These are phyloP conservation scores for Zele albiditarsus DNA, from an alignment of 2,888 invertebrate species.

Conservation along the genomic window DNA sequence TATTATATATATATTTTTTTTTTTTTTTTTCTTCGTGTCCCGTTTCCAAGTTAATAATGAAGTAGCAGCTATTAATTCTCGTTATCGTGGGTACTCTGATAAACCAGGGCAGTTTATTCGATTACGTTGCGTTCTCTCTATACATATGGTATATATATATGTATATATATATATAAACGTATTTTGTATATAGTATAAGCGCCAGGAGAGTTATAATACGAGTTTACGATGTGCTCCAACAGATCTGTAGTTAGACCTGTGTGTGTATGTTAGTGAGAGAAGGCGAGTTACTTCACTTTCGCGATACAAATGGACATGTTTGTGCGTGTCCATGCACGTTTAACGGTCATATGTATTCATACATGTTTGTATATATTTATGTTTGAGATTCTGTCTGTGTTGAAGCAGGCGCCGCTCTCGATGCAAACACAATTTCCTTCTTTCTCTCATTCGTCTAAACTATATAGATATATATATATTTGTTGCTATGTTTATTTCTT, in stretches of 20 bases:
- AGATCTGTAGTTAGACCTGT: constrained; percentile 32
- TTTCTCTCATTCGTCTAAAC: too few species aligned
- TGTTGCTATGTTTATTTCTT: too few species aligned
- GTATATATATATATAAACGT: constrained; percentile 5
- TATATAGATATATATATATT: too few species aligned
- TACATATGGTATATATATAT: neutral
- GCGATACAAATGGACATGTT: neutral
- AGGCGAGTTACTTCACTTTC: neutral
- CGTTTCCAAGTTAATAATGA: neutral
- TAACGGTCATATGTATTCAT: too few species aligned
- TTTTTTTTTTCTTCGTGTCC: neutral
- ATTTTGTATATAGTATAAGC: neutral
- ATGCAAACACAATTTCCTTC: constrained; percentile 16
- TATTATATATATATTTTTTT: neutral
- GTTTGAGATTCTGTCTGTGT: neutral
- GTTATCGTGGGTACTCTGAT: constrained; percentile 35
- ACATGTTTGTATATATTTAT: neutral
- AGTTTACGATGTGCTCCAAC: constrained; percentile 28
- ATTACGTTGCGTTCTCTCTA: constrained; percentile 38
- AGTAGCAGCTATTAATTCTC: neutral
- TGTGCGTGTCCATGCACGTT: neutral
- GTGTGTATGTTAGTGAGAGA: constrained; percentile 21
- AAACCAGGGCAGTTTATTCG: constrained; percentile 44
- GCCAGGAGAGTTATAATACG: constrained; percentile 4
- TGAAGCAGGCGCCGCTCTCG: constrained; percentile 37